A percentile compares a stretch with the other conserved stretches of the same genome.
Evolutionary conservation across 2,113 vertebrate genomes (phyloP).

Genomic region (Dicrurus megarhynchus): DNA sequence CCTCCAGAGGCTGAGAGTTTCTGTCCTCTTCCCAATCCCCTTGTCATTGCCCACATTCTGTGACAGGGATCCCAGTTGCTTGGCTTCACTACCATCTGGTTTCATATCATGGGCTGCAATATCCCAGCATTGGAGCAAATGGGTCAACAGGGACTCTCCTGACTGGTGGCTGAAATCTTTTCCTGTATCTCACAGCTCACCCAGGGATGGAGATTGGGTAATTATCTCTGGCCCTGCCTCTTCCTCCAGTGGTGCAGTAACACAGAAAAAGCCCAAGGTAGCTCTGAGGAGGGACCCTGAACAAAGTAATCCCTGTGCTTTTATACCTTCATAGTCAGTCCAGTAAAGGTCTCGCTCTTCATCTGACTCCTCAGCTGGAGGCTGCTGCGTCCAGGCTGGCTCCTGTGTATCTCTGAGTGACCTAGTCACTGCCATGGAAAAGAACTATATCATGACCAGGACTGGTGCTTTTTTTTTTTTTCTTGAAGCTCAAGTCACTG

Average conservation of each 20-base stretch:
- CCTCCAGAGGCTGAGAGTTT: background rate
- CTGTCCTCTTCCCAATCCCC: background rate
- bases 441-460: background rate
- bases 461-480: background rate
- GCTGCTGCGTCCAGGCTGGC: background rate
- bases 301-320: background rate
- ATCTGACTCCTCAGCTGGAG: background rate
- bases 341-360: background rate
- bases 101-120: background rate
- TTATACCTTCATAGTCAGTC: background rate
- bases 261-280: background rate
- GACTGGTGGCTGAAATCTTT: background rate
- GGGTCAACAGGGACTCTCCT: background rate
- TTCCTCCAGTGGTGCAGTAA: background rate
- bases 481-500: background rate
- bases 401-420: background rate
- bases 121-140: background rate
- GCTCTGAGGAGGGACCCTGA: background rate
- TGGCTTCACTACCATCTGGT: background rate
- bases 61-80: background rate
- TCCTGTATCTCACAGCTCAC: background rate
- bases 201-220: background rate
- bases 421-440: background rate
- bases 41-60: background rate
- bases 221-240: background rate